Evolutionary conservation across 2,888 invertebrate species (phyloP).

Genomic region (Sesia apiformis): DNA sequence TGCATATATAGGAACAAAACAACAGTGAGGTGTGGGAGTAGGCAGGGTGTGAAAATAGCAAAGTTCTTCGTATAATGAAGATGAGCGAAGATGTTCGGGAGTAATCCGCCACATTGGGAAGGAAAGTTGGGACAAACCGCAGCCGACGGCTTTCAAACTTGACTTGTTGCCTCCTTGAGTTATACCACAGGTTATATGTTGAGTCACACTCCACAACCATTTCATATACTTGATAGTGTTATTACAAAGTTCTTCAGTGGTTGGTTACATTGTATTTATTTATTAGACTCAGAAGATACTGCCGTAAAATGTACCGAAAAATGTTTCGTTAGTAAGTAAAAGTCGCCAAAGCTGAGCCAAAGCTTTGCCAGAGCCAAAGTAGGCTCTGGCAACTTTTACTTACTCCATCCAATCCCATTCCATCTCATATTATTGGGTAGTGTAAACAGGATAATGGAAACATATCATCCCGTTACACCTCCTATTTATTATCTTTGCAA

Average conservation of each 20-base stretch:
- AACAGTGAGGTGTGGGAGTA: constrained; percentile 21
- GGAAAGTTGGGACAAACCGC: constrained; percentile 52
- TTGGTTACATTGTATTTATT: neutral
- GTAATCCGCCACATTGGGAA: constrained; percentile 48
- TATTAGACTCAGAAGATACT: no score
- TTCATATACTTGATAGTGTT: constrained; percentile 2
- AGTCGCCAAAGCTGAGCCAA: no score
- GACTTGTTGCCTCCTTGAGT: constrained; percentile 22
- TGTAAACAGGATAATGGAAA: no score
- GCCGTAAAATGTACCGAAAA: no score
- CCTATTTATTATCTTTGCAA: no score
- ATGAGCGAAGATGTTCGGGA: constrained; percentile 46
- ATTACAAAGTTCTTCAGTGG: neutral
- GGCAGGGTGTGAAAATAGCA: constrained; percentile 49
- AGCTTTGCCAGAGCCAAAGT: no score
- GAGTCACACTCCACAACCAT: constrained; percentile 7
- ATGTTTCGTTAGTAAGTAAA: no score
- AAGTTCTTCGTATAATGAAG: constrained; percentile 68
- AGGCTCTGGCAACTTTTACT: no score
- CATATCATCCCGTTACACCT: no score
- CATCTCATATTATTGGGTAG: no score
- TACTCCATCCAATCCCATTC: no score
- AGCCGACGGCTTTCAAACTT: constrained; percentile 23
- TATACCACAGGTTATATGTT: constrained; percentile 4
- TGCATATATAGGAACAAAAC: constrained; percentile 60